A percentile compares a stretch with the other conserved stretches of the same genome.
Conservation (phyloP, 2,113 vertebrate genomes). For the Syrrhaptes paradoxus region DNA sequence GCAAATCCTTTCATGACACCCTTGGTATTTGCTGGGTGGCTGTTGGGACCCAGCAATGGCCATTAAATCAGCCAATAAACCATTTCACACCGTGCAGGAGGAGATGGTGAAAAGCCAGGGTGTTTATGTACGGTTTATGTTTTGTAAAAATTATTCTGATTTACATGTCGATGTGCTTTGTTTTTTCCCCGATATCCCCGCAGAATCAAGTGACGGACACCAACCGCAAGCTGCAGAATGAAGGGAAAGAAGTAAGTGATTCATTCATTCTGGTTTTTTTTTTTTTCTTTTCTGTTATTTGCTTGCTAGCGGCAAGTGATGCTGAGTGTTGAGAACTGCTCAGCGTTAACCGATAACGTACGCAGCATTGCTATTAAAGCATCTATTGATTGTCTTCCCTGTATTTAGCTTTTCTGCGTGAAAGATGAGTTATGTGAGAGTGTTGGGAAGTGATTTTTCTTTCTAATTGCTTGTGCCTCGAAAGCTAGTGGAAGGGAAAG, state of each 20-base stretch:
- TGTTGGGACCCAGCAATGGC: neutral
- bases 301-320: rapidly evolving
- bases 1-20: neutral
- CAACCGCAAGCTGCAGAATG: slow-evolving; percentile 87
- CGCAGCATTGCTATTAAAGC: rapidly evolving
- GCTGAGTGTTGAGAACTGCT: neutral
- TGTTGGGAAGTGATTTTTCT: neutral
- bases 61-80: neutral
- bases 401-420: neutral
- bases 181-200: neutral
- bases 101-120: neutral
- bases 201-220: slow-evolving; percentile 96
- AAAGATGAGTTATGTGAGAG: neutral
- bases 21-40: neutral
- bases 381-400: neutral
- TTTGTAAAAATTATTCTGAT: neutral
- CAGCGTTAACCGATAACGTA: rapidly evolving
- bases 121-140: rapidly evolving
- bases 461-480: neutral
- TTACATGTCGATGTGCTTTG: neutral
- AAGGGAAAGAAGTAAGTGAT: slow-evolving; percentile 86
- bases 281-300: neutral
- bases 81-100: rapidly evolving
- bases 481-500: neutral
- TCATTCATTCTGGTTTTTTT: neutral